Percentiles rank a stretch among this genome's conserved stretches.
Evolutionary conservation across 2,888 invertebrate species (phyloP).

Genomic region (Maniola hyperantus): DNA sequence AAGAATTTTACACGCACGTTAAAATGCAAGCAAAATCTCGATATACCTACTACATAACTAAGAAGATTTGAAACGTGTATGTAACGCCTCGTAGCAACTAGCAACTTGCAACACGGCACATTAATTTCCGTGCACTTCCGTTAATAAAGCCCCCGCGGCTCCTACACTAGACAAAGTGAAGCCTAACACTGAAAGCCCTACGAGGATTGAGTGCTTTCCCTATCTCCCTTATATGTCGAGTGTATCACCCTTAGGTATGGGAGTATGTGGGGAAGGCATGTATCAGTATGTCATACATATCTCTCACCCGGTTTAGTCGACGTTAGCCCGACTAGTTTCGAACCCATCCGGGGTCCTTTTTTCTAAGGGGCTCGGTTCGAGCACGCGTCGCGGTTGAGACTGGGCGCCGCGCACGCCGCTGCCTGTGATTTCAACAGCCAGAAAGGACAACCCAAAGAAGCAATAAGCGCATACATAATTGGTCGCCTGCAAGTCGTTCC

Average conservation of each 20-base stretch:
- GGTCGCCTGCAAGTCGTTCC: conserved; percentile 34
- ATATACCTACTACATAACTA: too few relatives aligned
- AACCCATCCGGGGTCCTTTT: too few relatives aligned
- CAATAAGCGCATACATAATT: background rate
- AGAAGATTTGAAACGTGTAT: too few relatives aligned
- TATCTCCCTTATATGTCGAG: conserved; percentile 14
- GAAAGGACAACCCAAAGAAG: conserved; percentile 15
- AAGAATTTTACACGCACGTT: too few relatives aligned
- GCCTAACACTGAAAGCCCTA: conserved; percentile 40
- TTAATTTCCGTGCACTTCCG: conserved; percentile 41
- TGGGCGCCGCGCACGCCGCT: too few relatives aligned
- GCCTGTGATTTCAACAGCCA: too few relatives aligned
- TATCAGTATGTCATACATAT: too few relatives aligned
- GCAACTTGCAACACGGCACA: conserved; percentile 15
- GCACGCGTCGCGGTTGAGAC: too few relatives aligned
- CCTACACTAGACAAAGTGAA: conserved; percentile 41
- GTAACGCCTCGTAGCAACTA: background rate
- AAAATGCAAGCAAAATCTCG: too few relatives aligned
- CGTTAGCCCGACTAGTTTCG: too few relatives aligned
- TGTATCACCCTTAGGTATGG: conserved; percentile 2
- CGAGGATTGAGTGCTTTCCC: conserved; percentile 34
- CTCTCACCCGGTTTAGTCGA: too few relatives aligned
- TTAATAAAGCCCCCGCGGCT: conserved; percentile 38
- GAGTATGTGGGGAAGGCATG: background rate
- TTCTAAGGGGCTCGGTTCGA: too few relatives aligned